Evolutionary conservation across 2,888 invertebrate genomes (phyloP).

Genomic region (Syrphus vitripennis): DNA sequence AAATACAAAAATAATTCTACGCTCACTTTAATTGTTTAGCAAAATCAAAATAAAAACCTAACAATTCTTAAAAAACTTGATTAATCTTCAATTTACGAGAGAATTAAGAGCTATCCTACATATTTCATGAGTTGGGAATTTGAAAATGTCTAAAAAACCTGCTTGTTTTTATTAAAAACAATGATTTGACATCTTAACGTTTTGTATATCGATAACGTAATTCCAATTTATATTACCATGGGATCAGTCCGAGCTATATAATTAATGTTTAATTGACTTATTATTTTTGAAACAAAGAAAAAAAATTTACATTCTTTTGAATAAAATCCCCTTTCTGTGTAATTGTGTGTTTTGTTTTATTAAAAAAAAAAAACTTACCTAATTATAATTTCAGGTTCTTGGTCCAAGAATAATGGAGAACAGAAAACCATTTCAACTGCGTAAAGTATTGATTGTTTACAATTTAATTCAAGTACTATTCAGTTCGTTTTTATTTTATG

Average conservation of each 20-base stretch:
- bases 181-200: not conserved
- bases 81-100: too few species aligned
- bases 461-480: constrained; percentile 88
- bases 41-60: too few species aligned
- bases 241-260: not conserved
- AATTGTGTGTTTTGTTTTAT: not conserved
- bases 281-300: not conserved
- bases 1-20: too few species aligned
- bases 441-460: constrained; percentile 89
- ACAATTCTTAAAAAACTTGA: too few species aligned
- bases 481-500: constrained; percentile 83
- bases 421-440: constrained; percentile 90
- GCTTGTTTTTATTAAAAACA: not conserved
- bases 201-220: not conserved
- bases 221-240: not conserved
- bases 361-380: not conserved
- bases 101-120: too few species aligned
- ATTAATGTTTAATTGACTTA: not conserved
- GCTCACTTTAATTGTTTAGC: too few species aligned
- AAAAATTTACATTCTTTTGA: not conserved
- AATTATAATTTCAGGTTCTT: constrained; percentile 82
- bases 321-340: not conserved
- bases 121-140: not conserved
- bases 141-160: not conserved
- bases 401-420: constrained; percentile 93